phyloP scores from a whole-genome alignment of 1,140 invertebrate species.

The Drosophila aff. region DNA sequence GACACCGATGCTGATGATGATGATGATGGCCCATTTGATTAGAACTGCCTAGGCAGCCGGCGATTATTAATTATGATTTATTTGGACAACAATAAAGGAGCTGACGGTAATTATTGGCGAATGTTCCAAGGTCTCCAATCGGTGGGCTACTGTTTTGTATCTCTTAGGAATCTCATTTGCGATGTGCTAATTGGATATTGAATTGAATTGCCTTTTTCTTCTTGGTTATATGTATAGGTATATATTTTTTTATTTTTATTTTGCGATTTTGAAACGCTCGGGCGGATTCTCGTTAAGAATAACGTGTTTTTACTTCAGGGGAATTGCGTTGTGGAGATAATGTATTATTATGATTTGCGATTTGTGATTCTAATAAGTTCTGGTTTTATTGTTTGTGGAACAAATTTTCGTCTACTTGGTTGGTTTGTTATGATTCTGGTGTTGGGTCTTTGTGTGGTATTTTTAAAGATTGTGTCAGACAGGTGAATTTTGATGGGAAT shows the following conservation, averaged over 20 bases:
- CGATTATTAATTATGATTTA: constrained; percentile 53
- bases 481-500: background rate
- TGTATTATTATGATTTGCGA: constrained; percentile 2
- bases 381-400: constrained; percentile 36
- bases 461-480: constrained; percentile 10
- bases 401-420: constrained; percentile 21
- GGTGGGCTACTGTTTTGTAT: constrained; percentile 19
- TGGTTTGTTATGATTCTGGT: constrained; percentile 9
- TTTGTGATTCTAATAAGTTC: constrained; percentile 5
- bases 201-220: constrained; percentile 14
- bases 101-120: constrained; percentile 36
- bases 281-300: constrained; percentile 21
- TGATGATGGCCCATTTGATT: constrained; percentile 55
- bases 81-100: constrained; percentile 43
- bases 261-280: constrained; percentile 36
- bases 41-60: constrained; percentile 35
- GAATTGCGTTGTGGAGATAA: constrained; percentile 30
- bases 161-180: constrained; percentile 43
- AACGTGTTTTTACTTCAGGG: constrained; percentile 1
- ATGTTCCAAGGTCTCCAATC: constrained; percentile 20
- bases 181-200: constrained; percentile 37
- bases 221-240: constrained; percentile 7
- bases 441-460: background rate
- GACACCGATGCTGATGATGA: background rate
- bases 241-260: background rate